phyloP scores from a whole-genome alignment of 2,888 invertebrate genomes.

The Anarsia innoxiella region DNA sequence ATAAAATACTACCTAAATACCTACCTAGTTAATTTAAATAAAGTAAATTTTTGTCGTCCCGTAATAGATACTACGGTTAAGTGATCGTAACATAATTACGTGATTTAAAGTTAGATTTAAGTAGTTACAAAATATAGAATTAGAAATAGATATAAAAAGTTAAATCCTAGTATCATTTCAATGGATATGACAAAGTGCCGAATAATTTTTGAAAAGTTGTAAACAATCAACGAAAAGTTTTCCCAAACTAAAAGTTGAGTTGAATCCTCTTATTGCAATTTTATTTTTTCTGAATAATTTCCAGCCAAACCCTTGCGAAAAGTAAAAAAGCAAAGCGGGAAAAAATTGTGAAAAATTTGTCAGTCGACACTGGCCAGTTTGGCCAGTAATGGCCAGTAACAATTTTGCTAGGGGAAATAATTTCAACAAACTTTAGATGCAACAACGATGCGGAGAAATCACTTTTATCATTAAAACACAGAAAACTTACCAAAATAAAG shows the following conservation, averaged over 20 bases:
- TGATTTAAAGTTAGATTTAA: too few relatives aligned
- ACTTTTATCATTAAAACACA: slow-evolving; percentile 19
- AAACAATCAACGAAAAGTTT: slow-evolving; percentile 11
- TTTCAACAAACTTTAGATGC: slow-evolving; percentile 17
- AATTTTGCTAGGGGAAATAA: slow-evolving; percentile 13
- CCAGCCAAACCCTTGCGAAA: slow-evolving; percentile 35
- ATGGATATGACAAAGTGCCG: too few relatives aligned
- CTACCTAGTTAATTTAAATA: too few relatives aligned
- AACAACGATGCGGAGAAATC: too few relatives aligned
- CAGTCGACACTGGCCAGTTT: slow-evolving; percentile 36
- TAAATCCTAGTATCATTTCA: too few relatives aligned
- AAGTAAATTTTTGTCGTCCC: too few relatives aligned
- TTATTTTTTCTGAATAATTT: slow-evolving; percentile 18
- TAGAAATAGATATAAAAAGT: too few relatives aligned
- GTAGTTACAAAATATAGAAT: too few relatives aligned
- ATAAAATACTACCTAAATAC: too few relatives aligned
- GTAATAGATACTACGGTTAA: too few relatives aligned
- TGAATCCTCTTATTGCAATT: slow-evolving; percentile 5
- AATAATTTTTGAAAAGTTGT: too few relatives aligned
- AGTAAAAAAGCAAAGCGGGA: slow-evolving; percentile 23
- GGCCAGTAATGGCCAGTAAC: slow-evolving; percentile 36
- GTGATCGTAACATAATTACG: too few relatives aligned
- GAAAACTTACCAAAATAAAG: slow-evolving; percentile 32
- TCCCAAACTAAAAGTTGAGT: slow-evolving; percentile 17
- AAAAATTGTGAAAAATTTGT: slow-evolving; percentile 16